Base-by-base conservation (phyloP, 2,113 vertebrate species). In the Phocoena sinus region DNA sequence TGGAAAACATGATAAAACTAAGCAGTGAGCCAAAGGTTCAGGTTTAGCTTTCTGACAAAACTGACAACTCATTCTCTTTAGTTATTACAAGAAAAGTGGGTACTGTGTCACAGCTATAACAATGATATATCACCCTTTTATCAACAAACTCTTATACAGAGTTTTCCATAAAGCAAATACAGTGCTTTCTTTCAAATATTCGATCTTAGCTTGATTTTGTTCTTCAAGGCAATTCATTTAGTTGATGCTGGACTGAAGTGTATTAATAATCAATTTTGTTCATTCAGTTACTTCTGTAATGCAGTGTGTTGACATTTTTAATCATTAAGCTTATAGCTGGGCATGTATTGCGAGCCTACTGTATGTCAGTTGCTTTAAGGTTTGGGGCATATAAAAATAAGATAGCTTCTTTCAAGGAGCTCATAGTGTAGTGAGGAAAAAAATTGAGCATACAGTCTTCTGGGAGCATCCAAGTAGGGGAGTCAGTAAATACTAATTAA, bases 151-250 rank as follows among this genome's bases (percentile, higher is more conserved):
- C 36, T 90, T 56, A 65, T 62, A 23, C 12, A 70, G 62, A 74
- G 20, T 41, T 88, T 93, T 95, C 92, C 77, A 89, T 94, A 82
- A 95, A 67, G 17, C 31, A 95, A 62, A 50, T 60, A 71, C 23
- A 88, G 25, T 62, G 5, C 71, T 96, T 94, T 86, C 74, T 94
- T 97, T 92, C 65, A 65, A 71, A 28, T 83, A 18, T 85, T 95
- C 23, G 36, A 3, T 91, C 41, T 97, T 83, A 60, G n/a, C 50
- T 96, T 84, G 70, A 65, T 93, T 91, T 67, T 86, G 23, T 53
- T 96, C 93, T 91, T 70, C 14, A 95, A 77, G 81, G 38, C 60
- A 91, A 26, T 89, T 96, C 14, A 82, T 95, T 94, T 92, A 65
- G 11, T 97, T 92, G 77, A 82, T 89, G 7, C 60, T 87, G 82